Conservation (phyloP, 2,888 invertebrate genomes). For the Ommatoiulus sabulosus region DNA sequence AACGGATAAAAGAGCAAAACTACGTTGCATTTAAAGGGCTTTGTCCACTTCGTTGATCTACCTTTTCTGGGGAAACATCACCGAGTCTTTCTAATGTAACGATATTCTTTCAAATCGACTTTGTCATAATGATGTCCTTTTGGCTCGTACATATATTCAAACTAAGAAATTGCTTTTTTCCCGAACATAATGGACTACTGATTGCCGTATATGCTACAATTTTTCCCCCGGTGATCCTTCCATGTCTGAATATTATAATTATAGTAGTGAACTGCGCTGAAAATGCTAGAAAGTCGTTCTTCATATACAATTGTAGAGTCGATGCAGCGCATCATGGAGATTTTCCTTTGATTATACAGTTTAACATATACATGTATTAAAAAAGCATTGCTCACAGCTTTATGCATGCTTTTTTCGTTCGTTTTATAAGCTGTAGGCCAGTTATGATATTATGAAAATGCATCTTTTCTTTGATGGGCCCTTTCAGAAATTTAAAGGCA, state of each 20-base stretch:
- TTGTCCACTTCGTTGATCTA: background rate
- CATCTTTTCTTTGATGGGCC: too few relatives aligned
- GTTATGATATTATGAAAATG: too few relatives aligned
- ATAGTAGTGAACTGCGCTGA: slow-evolving; percentile 15
- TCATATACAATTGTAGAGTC: background rate
- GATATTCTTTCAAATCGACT: background rate
- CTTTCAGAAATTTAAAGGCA: too few relatives aligned
- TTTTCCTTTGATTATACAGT: background rate
- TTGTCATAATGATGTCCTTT: background rate
- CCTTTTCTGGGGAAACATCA: background rate
- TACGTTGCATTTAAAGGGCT: background rate
- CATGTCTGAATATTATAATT: background rate
- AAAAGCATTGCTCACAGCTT: too few relatives aligned
- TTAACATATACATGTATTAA: too few relatives aligned
- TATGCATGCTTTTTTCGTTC: too few relatives aligned
- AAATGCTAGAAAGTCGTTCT: background rate
- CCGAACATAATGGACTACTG: background rate
- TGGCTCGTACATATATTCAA: background rate
- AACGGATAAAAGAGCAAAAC: background rate
- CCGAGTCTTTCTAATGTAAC: background rate
- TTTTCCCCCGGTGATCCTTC: background rate
- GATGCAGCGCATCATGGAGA: background rate
- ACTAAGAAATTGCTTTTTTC: background rate
- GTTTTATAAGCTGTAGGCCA: too few relatives aligned
- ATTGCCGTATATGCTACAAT: background rate